These are phyloP conservation scores for Psettodes erumei DNA, from an alignment of 2,113 vertebrate genomes.

Conservation along the genomic window DNA sequence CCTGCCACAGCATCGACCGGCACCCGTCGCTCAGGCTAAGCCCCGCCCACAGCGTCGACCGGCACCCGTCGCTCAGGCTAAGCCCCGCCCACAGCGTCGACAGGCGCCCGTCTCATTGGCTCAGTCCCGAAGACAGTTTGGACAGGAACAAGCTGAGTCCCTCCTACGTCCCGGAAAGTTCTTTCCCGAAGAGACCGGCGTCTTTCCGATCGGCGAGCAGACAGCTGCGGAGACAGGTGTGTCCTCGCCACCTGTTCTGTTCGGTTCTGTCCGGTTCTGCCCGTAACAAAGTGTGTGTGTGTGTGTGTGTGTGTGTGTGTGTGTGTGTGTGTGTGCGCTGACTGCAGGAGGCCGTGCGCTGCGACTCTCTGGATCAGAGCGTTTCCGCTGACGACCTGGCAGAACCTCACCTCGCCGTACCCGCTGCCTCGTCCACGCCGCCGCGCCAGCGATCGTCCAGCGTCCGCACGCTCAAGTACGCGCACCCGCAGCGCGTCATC, in stretches of 20 bases:
- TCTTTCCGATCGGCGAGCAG: slow-evolving; percentile 78
- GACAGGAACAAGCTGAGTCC: slow-evolving; percentile 78
- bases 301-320: background rate
- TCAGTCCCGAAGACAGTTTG: slow-evolving; percentile 73
- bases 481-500: slow-evolving; percentile 74
- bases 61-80: slow-evolving; percentile 61
- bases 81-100: slow-evolving; percentile 46
- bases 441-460: slow-evolving; percentile 71
- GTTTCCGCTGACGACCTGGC: slow-evolving; percentile 71
- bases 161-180: slow-evolving; percentile 73
- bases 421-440: slow-evolving; percentile 63
- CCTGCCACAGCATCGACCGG: slow-evolving; percentile 74
- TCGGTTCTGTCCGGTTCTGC: background rate
- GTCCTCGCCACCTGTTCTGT: background rate
- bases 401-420: slow-evolving; percentile 49
- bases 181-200: slow-evolving; percentile 39
- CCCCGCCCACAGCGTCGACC: slow-evolving; percentile 66
- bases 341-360: slow-evolving; percentile 85
- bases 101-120: slow-evolving; percentile 60
- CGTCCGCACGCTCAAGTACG: slow-evolving; percentile 74
- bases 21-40: slow-evolving; percentile 62
- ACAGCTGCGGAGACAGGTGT: slow-evolving; percentile 87
- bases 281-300: background rate
- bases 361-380: slow-evolving; percentile 69
- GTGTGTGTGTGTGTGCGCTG: slow-evolving; percentile 27